Percentiles rank a stretch among this genome's conserved stretches.
Conservation (phyloP, 1,140 invertebrate genomes). For the Phymorhynchus buccinoides region DNA sequence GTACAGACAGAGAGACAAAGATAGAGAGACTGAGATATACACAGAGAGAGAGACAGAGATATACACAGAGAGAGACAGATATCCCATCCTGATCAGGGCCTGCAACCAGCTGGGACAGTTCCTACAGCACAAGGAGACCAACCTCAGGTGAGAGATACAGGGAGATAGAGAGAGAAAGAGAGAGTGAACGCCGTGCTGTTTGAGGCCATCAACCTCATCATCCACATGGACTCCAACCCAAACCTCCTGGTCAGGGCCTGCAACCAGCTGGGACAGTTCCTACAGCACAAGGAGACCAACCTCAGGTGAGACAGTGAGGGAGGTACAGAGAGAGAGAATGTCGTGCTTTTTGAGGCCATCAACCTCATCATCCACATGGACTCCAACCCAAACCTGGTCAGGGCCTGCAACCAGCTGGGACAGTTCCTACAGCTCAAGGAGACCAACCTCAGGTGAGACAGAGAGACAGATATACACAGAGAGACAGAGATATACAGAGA, state of each 20-base stretch:
- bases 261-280: constrained; percentile 98
- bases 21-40: too few species aligned
- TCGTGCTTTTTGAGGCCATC: constrained; percentile 99
- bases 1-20: too few species aligned
- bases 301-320: constrained; percentile 86
- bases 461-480: too few species aligned
- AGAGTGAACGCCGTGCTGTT: constrained; percentile 99
- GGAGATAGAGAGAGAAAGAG: too few species aligned
- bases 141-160: too few species aligned
- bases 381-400: constrained; percentile 95
- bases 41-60: too few species aligned
- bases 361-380: constrained; percentile 99
- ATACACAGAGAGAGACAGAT: too few species aligned
- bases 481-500: too few species aligned
- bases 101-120: constrained; percentile 99
- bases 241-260: constrained; percentile 97
- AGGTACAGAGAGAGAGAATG: constrained; percentile 99
- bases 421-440: constrained; percentile 99
- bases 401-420: constrained; percentile 98
- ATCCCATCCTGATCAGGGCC: constrained; percentile 95
- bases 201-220: constrained; percentile 99
- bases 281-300: constrained; percentile 99
- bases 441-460: constrained; percentile 88
- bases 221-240: constrained; percentile 98
- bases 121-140: constrained; percentile 98